Evolutionary conservation across 1,140 invertebrate species (phyloP), one percentile per base, ranked within the genome.

Genomic region (Cylas formicarius): DNA sequence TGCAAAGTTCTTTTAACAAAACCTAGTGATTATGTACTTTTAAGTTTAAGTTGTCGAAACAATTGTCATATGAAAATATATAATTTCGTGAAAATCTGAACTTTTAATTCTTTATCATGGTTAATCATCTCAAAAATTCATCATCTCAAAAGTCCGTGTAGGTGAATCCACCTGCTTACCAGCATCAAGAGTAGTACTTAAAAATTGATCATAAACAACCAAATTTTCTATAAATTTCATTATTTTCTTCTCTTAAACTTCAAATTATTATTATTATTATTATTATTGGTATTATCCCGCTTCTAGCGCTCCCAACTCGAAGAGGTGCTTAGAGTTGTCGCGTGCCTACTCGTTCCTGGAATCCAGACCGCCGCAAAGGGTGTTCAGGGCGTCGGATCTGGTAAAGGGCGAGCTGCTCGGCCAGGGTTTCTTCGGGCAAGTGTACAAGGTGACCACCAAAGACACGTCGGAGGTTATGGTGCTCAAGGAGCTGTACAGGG

Each of bases 401-500:
- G 78, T 93, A 1, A 82, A 86, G 69, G 90, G 90, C 20, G 87
- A 92, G 63, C 71, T 95, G 2, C 67, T 96, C 4, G 92, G 91
- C 6, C 85, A 89, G 63, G 91, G 91, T 14, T 95, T 94, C 69
- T 96, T 94, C 65, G 91, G 91, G 1, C 86, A 92, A 66, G 85
- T 89, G 10, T 90, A 80, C 61, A 86, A 90, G 70, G 90, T 93
- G 14, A 93, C 87, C 2, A 90, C 94, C 64, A 77, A 81, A 39
- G 80, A 87, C 47, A 94, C 90, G 0, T 82, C 82, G 39, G 90
- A 96, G 69, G 81, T 93, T 10, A 94, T 95, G 90, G 92, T 96
- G 33, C 74, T 96, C 10, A 96, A 96, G 62, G 90, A 95, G 63
- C 72, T 96, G 44, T 91, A 92, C 66, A 74, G 89, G 37, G 87